These are phyloP conservation scores for Triplophysa dalaica DNA, from an alignment of 2,113 vertebrate species.

Conservation along the genomic window DNA sequence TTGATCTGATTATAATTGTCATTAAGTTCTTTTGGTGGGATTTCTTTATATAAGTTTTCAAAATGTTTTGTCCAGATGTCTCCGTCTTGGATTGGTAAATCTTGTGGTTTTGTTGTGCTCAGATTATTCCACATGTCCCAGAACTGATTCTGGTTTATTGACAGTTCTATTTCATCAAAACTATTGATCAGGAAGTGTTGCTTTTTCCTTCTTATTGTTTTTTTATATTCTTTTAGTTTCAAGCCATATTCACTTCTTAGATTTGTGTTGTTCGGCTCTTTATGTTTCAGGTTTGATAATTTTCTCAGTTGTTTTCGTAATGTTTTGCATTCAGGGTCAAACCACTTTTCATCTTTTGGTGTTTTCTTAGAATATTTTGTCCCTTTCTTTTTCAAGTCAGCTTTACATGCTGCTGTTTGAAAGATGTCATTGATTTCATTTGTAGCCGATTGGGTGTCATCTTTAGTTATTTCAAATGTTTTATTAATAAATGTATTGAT, in stretches of 20 bases:
- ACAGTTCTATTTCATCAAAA: background rate
- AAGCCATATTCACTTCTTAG: slow-evolving; percentile 1
- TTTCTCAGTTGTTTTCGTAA: no score
- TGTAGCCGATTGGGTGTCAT: no score
- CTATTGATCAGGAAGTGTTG: background rate
- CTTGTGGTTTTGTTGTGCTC: slow-evolving; percentile 11
- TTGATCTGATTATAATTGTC: background rate
- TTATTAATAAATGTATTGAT: no score
- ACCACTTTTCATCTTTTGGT: no score
- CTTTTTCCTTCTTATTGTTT: background rate
- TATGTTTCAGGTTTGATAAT: no score
- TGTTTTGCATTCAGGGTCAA: no score
- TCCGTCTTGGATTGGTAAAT: background rate
- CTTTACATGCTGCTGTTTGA: no score
- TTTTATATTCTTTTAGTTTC: slow-evolving; percentile 25
- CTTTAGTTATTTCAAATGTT: no score
- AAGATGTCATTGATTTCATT: no score
- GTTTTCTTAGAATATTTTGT: no score
- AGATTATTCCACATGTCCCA: slow-evolving; percentile 12
- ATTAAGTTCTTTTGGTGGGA: background rate
- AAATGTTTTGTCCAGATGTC: slow-evolving; percentile 34
- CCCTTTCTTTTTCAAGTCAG: no score
- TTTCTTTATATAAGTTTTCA: slow-evolving; percentile 8
- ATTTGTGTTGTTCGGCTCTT: no score
- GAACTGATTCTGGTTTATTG: slow-evolving; percentile 25